Evolutionary conservation across 1,140 invertebrate genomes (phyloP), one percentile per base, ranked within the genome.

Genomic region (Caenorhabditis tropicalis): DNA sequence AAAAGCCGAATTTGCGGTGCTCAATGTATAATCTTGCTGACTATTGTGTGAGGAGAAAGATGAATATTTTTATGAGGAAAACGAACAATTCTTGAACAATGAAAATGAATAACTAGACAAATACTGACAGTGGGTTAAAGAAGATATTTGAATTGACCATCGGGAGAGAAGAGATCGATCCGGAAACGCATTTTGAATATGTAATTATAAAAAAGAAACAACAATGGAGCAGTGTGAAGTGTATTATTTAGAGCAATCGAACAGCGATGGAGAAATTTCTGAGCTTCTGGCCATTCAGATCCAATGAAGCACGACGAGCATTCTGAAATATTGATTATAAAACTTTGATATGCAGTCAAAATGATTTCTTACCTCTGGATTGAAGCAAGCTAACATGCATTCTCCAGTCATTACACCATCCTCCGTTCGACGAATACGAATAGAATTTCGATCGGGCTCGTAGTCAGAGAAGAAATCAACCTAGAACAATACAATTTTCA

Each of bases 391-490:
- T 2, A 74, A 36, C 65, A 74, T 74, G n/a, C 65, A 74, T 21
- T 79, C 83, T 1, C 83, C 83, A 36, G 83, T 84, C 39, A 36
- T 36, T 9, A 74, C 46, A 10, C 70, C 70, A 43, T 49, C 56
- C 16, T 70, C 60, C 4, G 43, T 46, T 43, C 51, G n/a, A 29
- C 58, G 46, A 9, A 84, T 80, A 6, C 83, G 43, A 53, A 84
- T 58, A 9, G 83, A 79, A 43, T 84, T 80, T 6, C 31, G 58
- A 43, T 84, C 74, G 3, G 48, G 31, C 9, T 65, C 24, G 31
- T 56, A 84, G 7, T 24, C 49, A 19, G 12, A 2, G 83, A 84
- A 84, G 27, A 84, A 84, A 0, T 33, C 70, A 16, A 43, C 24
- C 29, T 29, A 1, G 27, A 65, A 36, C 6, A 31, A 4, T 43